phyloP scores from a whole-genome alignment of 1,140 invertebrate species.

The Drosophila triauraria region DNA sequence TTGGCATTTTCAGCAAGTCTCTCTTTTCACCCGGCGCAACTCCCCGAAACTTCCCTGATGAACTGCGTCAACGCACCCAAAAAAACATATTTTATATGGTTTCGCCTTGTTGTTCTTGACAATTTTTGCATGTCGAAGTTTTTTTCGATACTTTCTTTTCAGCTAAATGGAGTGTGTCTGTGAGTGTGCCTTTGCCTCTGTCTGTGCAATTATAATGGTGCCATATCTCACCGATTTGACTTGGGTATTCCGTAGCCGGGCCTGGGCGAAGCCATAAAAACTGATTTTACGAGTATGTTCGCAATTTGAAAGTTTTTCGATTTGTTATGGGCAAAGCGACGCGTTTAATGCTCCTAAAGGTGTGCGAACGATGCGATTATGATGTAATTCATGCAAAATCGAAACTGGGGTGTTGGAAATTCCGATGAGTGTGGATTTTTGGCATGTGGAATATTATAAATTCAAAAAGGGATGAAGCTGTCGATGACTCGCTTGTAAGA shows the following conservation, averaged over 20 bases:
- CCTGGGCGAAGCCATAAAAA: slow-evolving; percentile 50
- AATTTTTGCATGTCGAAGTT: slow-evolving; percentile 43
- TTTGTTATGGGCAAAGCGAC: slow-evolving; percentile 46
- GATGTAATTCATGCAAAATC: slow-evolving; percentile 52
- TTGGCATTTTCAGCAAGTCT: slow-evolving; percentile 47
- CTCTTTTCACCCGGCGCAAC: slow-evolving; percentile 5
- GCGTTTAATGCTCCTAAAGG: slow-evolving; percentile 50
- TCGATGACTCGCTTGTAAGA: background rate
- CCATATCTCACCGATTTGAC: slow-evolving; percentile 46
- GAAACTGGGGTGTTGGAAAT: slow-evolving; percentile 25
- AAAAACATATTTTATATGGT: slow-evolving; percentile 60
- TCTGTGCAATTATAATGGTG: slow-evolving; percentile 55
- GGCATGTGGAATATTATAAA: slow-evolving; percentile 17
- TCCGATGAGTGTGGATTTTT: slow-evolving; percentile 21
- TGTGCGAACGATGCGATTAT: slow-evolving; percentile 48
- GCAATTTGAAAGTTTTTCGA: slow-evolving; percentile 56
- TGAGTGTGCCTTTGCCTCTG: slow-evolving; percentile 4
- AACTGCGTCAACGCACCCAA: slow-evolving; percentile 48
- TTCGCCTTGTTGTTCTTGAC: slow-evolving; percentile 56
- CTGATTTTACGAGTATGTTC: slow-evolving; percentile 50
- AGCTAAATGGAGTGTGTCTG: background rate
- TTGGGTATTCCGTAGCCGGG: slow-evolving; percentile 37
- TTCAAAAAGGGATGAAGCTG: slow-evolving; percentile 10
- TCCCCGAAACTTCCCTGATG: background rate
- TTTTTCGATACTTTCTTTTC: slow-evolving; percentile 35